Evolutionary conservation across 1,140 invertebrate genomes (phyloP), one percentile per base, ranked within the genome.

Genomic region (Xylocopa sonorina): DNA sequence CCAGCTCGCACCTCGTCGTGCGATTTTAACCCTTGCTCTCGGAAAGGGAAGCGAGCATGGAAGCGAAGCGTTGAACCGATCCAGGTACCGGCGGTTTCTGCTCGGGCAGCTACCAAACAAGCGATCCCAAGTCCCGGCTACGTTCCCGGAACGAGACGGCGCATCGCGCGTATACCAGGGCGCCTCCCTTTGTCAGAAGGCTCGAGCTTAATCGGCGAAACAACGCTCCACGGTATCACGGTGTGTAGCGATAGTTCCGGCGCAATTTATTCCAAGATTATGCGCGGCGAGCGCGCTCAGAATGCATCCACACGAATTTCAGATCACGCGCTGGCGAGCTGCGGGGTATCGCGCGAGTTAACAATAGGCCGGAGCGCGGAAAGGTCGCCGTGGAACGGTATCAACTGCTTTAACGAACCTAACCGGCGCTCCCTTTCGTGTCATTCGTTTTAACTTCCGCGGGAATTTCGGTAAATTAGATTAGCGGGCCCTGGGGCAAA

Each of bases 181-280:
- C 32, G 32, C 34, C 51, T 67, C 48, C 50, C 63, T 76, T 76
- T 76, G 73, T 76, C 50, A 76, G 18, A 50, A 14, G n/a, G 32
- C 21, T 41, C 14, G n/a, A 29, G 27, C 38, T 27, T 76, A 67
- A 76, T 76, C 62, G 62, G 29, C 9, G 62, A 57, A 55, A 46
- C 62, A n/a, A 32, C 18, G 24, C 10, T 14, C 34, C 32, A 4
- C 24, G 32, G 38, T 46, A 76, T 55, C 73, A 32, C 38, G 14
- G 38, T 29, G 6, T 48, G 27, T 67, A 55, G 67, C 46, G 62
- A 57, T 43, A 55, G n/a, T 24, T 9, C 21, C 21, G 27, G 38
- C n/a, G 53, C 27, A 41, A 74, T 64, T 74, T 74, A 74, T 74
- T 51, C 38, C 62, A 57, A 76, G 50, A 76, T 76, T 76, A 76